These are phyloP conservation scores for Pomatorhinus ruficollis DNA, from an alignment of 2,113 vertebrate genomes.

Conservation along the genomic window DNA sequence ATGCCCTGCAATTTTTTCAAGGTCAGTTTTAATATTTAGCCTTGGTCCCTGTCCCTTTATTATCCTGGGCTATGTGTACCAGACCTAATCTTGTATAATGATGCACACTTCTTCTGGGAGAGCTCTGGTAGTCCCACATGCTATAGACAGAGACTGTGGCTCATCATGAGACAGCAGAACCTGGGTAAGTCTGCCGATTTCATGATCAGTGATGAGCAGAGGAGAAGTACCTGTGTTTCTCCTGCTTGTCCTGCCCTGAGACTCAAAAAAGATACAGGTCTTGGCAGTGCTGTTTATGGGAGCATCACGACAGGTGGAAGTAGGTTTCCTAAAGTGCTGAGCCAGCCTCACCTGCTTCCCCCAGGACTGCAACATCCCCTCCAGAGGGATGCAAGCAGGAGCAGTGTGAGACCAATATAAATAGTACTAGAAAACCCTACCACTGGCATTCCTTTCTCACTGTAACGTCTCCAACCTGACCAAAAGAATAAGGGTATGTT, in stretches of 20 bases:
- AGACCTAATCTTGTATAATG: neutral
- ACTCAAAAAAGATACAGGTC: neutral
- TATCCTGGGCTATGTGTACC: neutral
- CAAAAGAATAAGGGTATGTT: neutral
- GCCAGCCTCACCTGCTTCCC: neutral
- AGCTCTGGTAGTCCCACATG: neutral
- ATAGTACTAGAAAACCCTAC: neutral
- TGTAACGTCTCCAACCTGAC: neutral
- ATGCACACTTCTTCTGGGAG: neutral
- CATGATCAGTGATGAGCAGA: neutral
- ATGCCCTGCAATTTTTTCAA: neutral
- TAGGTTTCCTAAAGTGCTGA: conserved; percentile 11
- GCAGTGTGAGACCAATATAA: neutral
- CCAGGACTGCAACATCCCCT: neutral
- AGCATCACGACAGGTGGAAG: neutral
- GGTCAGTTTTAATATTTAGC: neutral
- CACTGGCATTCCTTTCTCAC: neutral
- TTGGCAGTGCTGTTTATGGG: neutral
- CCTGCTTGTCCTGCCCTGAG: conserved; percentile 19
- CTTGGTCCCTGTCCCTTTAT: neutral
- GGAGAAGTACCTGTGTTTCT: neutral
- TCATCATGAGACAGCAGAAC: neutral
- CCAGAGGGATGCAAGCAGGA: neutral
- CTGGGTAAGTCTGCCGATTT: neutral
- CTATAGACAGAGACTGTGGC: neutral